A percentile compares a stretch with the other conserved stretches of the same genome.
Evolutionary conservation across 2,888 invertebrate genomes (phyloP).

Genomic region (Mesopsocus fuscifrons): DNA sequence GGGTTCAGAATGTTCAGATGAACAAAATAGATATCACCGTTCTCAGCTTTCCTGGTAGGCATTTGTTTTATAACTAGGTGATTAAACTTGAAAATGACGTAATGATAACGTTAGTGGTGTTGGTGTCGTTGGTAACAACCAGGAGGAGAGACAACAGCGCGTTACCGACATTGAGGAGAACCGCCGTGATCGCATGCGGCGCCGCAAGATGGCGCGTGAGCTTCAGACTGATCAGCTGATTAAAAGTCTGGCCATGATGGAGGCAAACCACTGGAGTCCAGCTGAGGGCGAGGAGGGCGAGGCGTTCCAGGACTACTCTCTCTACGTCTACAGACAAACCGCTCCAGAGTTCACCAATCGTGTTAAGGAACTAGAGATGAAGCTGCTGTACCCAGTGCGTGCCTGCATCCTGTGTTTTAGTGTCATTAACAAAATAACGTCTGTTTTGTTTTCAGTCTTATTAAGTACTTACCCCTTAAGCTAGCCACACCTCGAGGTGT

Average conservation of each 20-base stretch:
- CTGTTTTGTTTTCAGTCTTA: background rate
- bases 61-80: too few relatives aligned
- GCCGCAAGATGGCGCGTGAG: slow-evolving; percentile 45
- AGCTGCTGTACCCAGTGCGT: slow-evolving; percentile 54
- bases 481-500: too few relatives aligned
- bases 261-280: slow-evolving; percentile 47
- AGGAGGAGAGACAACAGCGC: slow-evolving; percentile 56
- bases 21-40: too few relatives aligned
- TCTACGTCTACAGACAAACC: slow-evolving; percentile 68
- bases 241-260: slow-evolving; percentile 71
- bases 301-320: slow-evolving; percentile 59
- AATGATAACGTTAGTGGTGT: too few relatives aligned
- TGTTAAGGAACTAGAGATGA: slow-evolving; percentile 60
- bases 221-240: slow-evolving; percentile 63
- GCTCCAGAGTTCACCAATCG: slow-evolving; percentile 71
- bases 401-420: slow-evolving; percentile 7
- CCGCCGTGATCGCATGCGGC: slow-evolving; percentile 41
- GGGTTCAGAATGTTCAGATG: too few relatives aligned
- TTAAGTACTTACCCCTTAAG: too few relatives aligned
- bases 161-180: slow-evolving; percentile 52
- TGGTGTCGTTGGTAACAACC: too few relatives aligned
- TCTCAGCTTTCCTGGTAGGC: too few relatives aligned
- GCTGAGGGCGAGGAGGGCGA: slow-evolving; percentile 35
- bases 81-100: too few relatives aligned
- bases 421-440: too few relatives aligned